Evolutionary conservation across 2,888 invertebrate genomes (phyloP), one percentile per base, ranked within the genome.

Genomic region (Idaea dimidiata): DNA sequence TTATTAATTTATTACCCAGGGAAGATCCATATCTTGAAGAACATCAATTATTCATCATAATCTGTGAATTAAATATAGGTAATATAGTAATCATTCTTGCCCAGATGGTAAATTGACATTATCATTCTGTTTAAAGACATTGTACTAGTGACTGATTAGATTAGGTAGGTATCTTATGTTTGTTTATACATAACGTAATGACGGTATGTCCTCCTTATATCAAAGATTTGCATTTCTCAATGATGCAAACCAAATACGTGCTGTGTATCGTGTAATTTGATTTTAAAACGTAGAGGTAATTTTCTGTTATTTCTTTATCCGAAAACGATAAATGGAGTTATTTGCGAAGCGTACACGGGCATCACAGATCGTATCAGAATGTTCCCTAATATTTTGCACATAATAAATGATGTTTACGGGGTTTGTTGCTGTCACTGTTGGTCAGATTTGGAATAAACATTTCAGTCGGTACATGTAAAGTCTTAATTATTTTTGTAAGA

Each of bases 21-120:
- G 57, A 6, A 43, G 43, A 43, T 43, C 58, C 60, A 59, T 59
- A 59, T 65, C 59, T 59, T 60, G 53, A 56, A 61, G 43, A 60
- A 54, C 59, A 64, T 53, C 62, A 62, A 62, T 58, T 64, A 59
- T 65, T 62, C 60, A 63, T 67, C 64, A 64, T 62, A 60, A 69
- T 69, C 67, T 65, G 67, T 62, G 57, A 67, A 65, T 63, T 67
- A 62, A 58, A 56, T 17, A 16, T 18, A 59, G 31, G 17, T 55
- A 62, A 57, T 55, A 54, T 59, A 54, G 58, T 57, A 64, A 65
- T 66, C 59, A 63, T 64, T 69, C 33, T 59, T 17, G 54, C 53
- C 62, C 57, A 54, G 43, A 43, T 57, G 60, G 16, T 61, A 66
- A 64, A 60, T 54, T 59, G 63, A 63, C 66, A 59, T 59, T 65